These are phyloP conservation scores for Escarpia spicata DNA, from an alignment of 2,888 invertebrate species.

Conservation along the genomic window DNA sequence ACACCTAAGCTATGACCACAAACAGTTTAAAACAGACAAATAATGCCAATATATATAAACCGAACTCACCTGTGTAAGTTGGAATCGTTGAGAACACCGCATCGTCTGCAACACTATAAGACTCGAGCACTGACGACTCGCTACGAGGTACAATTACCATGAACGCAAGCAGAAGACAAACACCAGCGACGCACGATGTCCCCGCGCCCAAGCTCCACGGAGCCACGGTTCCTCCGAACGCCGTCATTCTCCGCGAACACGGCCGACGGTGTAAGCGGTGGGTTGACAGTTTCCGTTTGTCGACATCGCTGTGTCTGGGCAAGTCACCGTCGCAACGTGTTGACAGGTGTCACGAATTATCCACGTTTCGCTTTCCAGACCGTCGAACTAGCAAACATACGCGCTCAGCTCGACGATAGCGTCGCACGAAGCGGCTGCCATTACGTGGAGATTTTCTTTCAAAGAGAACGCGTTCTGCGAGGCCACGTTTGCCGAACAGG, in stretches of 20 bases:
- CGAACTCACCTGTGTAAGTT: not conserved
- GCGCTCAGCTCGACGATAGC: not conserved
- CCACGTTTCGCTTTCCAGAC: not conserved
- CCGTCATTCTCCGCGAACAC: not conserved
- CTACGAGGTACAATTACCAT: slow-evolving; percentile 1
- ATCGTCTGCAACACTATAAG: slow-evolving; percentile 3
- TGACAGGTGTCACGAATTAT: not conserved
- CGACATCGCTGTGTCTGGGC: not conserved
- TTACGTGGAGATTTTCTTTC: not conserved
- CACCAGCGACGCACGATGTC: not conserved
- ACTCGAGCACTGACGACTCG: not conserved
- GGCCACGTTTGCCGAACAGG: not conserved
- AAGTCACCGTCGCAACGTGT: not conserved
- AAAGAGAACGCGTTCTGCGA: not conserved
- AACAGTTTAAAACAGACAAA: not conserved
- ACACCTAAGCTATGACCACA: not conserved
- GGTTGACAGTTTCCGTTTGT: not conserved
- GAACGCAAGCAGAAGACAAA: not conserved
- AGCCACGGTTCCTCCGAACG: not conserved
- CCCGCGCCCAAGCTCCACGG: not conserved
- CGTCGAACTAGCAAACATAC: not conserved
- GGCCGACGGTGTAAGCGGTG: not conserved
- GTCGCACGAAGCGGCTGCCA: not conserved
- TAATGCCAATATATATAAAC: not conserved
- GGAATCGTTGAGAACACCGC: not conserved